Percentiles rank a stretch among this genome's conserved stretches.
Evolutionary conservation across 2,888 invertebrate genomes (phyloP).

Genomic region (Clitarchus hookeri): DNA sequence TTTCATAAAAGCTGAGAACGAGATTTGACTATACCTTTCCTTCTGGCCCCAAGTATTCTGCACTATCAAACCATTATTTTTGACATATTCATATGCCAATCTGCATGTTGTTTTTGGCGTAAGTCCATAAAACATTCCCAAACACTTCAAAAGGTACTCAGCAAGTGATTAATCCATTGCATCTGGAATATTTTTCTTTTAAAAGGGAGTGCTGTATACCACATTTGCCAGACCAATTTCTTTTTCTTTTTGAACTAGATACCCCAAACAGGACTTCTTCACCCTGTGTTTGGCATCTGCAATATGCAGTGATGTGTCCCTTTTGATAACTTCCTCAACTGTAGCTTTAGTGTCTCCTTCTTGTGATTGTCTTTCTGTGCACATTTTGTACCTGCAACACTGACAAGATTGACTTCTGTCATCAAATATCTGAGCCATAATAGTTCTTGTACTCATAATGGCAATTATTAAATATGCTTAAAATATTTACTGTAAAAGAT

Average conservation of each 20-base stretch:
- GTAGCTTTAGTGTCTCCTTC: slow-evolving; percentile 3
- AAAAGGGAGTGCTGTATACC: background rate
- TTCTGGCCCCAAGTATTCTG: slow-evolving; percentile 29
- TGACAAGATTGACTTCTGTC: too few species aligned
- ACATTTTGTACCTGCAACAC: background rate
- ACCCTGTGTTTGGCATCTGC: background rate
- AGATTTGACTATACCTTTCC: slow-evolving; percentile 38
- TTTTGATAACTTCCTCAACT: background rate
- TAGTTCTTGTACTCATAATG: too few species aligned
- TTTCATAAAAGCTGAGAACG: slow-evolving; percentile 41
- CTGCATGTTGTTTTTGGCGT: slow-evolving; percentile 35
- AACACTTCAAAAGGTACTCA: slow-evolving; percentile 37
- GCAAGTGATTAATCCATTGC: slow-evolving; percentile 42
- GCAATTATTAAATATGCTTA: too few species aligned
- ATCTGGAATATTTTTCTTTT: slow-evolving; percentile 36
- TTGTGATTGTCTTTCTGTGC: too few species aligned
- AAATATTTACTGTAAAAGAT: too few species aligned
- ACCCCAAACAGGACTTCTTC: slow-evolving; percentile 15
- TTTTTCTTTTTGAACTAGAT: slow-evolving; percentile 11
- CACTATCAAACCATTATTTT: slow-evolving; percentile 39
- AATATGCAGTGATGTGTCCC: background rate
- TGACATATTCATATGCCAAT: slow-evolving; percentile 42
- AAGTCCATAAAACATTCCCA: slow-evolving; percentile 38
- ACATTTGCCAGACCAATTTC: background rate
- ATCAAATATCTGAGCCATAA: too few species aligned